Conservation (phyloP, 2,113 vertebrate species). For the Machaerirhynchus nigripectus region DNA sequence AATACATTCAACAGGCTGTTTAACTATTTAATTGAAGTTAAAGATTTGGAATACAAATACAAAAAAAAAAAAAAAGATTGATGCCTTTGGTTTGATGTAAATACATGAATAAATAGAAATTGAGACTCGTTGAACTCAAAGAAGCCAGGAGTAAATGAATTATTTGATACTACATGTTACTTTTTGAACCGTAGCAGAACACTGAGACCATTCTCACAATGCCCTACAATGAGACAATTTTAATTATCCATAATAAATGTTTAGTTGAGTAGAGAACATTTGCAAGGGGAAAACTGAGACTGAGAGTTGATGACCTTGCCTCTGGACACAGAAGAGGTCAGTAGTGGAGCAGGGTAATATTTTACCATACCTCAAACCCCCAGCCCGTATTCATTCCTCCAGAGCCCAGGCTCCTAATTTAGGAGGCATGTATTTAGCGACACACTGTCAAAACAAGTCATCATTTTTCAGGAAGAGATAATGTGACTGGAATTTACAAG, state of each 20-base stretch:
- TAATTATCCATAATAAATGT: not conserved
- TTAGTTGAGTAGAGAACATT: not conserved
- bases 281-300: not conserved
- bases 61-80: not conserved
- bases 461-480: slow-evolving; percentile 11
- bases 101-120: not conserved
- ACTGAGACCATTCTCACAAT: not conserved
- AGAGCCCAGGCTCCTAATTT: not conserved
- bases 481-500: slow-evolving; percentile 50
- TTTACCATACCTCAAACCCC: not conserved
- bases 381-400: not conserved
- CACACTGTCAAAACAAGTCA: slow-evolving; percentile 35
- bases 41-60: not conserved
- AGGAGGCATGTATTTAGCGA: slow-evolving; percentile 22
- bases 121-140: not conserved
- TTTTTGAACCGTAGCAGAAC: not conserved
- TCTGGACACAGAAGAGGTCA: not conserved
- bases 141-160: not conserved
- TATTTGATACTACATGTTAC: not conserved
- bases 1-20: not conserved
- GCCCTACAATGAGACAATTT: not conserved
- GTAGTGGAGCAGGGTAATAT: not conserved
- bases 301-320: not conserved
- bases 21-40: not conserved
- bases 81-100: not conserved